phyloP scores from a whole-genome alignment of 2,797 vertebrate genomes.

The Danio choprae region DNA sequence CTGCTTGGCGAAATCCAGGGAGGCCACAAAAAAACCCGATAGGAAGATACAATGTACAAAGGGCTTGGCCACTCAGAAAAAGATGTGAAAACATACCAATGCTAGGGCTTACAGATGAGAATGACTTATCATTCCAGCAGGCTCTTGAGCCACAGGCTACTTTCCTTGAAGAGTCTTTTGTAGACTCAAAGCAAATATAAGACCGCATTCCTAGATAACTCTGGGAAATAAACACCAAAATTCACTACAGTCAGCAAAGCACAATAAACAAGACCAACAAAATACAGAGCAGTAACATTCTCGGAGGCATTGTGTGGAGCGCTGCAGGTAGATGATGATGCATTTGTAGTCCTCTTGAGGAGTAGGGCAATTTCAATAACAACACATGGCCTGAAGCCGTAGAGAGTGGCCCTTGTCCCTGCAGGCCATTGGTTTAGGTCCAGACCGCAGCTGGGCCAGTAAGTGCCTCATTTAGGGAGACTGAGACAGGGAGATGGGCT shows the following conservation, averaged over 20 bases:
- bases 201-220: not conserved
- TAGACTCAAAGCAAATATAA: constrained; percentile 24
- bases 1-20: constrained; percentile 24
- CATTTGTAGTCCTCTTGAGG: constrained; percentile 32
- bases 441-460: constrained; percentile 55
- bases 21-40: constrained; percentile 58
- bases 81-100: constrained; percentile 6
- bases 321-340: constrained; percentile 41
- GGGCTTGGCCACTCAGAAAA: constrained; percentile 6
- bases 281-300: constrained; percentile 13
- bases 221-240: not conserved
- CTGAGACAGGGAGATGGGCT: constrained; percentile 49
- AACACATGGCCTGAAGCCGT: constrained; percentile 37
- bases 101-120: constrained; percentile 3
- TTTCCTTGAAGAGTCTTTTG: constrained; percentile 19
- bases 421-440: constrained; percentile 48
- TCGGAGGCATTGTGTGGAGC: constrained; percentile 13
- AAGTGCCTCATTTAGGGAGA: constrained; percentile 59
- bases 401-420: constrained; percentile 43
- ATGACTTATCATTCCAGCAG: constrained; percentile 24
- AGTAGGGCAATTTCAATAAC: constrained; percentile 49
- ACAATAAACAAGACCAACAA: constrained; percentile 18
- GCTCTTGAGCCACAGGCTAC: constrained; percentile 10
- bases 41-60: not conserved
- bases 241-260: constrained; percentile 18